Evolutionary conservation across 1,140 invertebrate species (phyloP).

Genomic region (Himalopsyche phryganea): DNA sequence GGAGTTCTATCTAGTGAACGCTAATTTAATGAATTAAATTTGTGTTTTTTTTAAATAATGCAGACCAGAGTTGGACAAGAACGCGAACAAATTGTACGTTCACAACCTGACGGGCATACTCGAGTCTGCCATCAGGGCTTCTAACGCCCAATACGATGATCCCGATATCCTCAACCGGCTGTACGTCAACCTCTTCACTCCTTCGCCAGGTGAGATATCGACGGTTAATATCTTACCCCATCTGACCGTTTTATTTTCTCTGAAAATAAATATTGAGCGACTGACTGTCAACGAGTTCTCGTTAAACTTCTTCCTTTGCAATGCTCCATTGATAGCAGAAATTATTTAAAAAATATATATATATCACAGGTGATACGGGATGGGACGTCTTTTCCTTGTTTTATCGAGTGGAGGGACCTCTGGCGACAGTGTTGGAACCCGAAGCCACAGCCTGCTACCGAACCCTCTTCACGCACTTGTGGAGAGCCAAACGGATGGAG

Average conservation of each 20-base stretch:
- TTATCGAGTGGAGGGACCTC: conserved; percentile 90
- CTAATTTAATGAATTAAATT: too few species aligned
- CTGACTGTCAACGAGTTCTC: too few species aligned
- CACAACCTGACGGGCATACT: conserved; percentile 87
- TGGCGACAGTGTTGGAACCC: conserved; percentile 87
- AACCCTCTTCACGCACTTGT: conserved; percentile 86
- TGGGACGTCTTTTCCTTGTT: conserved; percentile 95
- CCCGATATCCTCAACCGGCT: conserved; percentile 83
- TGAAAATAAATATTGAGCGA: too few species aligned
- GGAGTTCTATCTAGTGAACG: too few species aligned
- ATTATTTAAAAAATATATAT: too few species aligned
- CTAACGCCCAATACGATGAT: conserved; percentile 93
- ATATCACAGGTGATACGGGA: conserved; percentile 73
- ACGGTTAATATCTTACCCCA: not conserved
- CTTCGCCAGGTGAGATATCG: conserved; percentile 50
- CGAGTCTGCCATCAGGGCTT: conserved; percentile 87
- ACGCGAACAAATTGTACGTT: conserved; percentile 80
- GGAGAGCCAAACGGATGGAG: conserved; percentile 93
- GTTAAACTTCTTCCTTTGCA: too few species aligned
- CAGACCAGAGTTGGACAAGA: conserved; percentile 84
- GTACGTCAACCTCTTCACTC: conserved; percentile 79
- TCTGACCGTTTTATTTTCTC: too few species aligned
- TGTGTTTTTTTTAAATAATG: too few species aligned
- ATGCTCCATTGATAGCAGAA: too few species aligned
- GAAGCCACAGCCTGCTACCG: conserved; percentile 79